Evolutionary conservation across 1,140 invertebrate species (phyloP).

Genomic region (Papilio glaucus): DNA sequence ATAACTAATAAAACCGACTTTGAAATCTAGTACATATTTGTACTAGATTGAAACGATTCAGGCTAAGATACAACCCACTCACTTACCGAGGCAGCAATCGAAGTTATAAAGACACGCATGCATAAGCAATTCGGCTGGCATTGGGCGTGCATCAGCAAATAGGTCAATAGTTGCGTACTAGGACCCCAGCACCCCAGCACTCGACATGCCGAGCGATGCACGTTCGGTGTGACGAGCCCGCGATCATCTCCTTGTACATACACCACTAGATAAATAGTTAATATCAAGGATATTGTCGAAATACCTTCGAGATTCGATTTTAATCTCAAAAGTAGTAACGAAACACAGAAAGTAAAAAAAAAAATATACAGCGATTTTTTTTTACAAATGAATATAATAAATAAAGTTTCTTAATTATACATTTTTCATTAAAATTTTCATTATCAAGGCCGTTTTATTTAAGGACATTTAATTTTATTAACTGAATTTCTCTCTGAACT

Average conservation of each 20-base stretch:
- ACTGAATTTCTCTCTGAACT: too few relatives aligned
- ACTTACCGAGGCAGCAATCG: conserved; percentile 63
- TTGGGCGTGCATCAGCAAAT: conserved; percentile 64
- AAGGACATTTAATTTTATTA: neutral
- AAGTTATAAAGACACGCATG: conserved; percentile 71
- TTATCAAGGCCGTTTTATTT: neutral
- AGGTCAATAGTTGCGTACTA: conserved; percentile 64
- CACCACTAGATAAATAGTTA: neutral
- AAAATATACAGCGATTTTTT: too few relatives aligned
- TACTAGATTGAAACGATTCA: conserved; percentile 31
- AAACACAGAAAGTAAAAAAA: too few relatives aligned
- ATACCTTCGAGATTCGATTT: too few relatives aligned
- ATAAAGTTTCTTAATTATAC: neutral
- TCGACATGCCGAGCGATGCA: conserved; percentile 27
- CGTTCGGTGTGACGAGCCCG: neutral
- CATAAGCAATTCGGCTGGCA: conserved; percentile 68
- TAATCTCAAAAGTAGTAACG: too few relatives aligned
- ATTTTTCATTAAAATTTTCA: neutral
- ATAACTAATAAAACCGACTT: neutral
- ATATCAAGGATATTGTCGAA: too few relatives aligned
- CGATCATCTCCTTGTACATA: neutral
- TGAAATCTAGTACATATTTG: conserved; percentile 10
- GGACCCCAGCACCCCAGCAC: conserved; percentile 18
- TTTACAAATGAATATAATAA: too few relatives aligned
- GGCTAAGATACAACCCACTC: conserved; percentile 43